phyloP scores from a whole-genome alignment of 53 echinoderm and acorn worm species.

The Echinarachnius parma region DNA sequence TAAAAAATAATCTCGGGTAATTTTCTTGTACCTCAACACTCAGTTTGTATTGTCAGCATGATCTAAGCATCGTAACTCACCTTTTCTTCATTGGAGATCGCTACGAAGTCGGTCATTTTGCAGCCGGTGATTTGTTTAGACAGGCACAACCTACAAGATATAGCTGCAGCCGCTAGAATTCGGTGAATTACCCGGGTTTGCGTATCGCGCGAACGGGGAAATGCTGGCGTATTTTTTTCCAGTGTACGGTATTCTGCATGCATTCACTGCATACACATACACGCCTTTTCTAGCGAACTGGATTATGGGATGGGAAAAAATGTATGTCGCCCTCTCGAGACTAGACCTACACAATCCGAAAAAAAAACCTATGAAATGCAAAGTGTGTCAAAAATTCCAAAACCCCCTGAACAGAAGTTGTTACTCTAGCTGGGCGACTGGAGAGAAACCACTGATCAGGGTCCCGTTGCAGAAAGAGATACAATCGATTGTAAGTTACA shows the following conservation, averaged over 20 bases:
- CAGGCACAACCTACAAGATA: no score
- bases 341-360: constrained; percentile 29
- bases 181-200: no score
- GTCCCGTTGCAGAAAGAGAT: no score
- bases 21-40: no score
- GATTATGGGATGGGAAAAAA: constrained; percentile 31
- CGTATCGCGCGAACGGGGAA: constrained; percentile 8
- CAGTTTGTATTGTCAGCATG: not conserved
- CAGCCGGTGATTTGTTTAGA: not conserved
- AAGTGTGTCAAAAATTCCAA: no score
- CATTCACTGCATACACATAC: constrained; percentile 1
- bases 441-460: no score
- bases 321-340: constrained; percentile 29
- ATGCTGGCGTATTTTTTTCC: constrained; percentile 18
- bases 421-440: no score
- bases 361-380: no score
- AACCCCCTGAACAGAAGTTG: no score
- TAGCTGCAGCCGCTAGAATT: not conserved
- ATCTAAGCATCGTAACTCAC: constrained; percentile 19
- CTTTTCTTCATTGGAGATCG: constrained; percentile 80
- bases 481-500: no score
- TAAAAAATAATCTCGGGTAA: no score
- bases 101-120: constrained; percentile 68
- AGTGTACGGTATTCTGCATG: not conserved
- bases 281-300: constrained; percentile 38